Base-by-base conservation (phyloP, 2,797 vertebrate genomes). In the Helicolenus hilgendorfi region DNA sequence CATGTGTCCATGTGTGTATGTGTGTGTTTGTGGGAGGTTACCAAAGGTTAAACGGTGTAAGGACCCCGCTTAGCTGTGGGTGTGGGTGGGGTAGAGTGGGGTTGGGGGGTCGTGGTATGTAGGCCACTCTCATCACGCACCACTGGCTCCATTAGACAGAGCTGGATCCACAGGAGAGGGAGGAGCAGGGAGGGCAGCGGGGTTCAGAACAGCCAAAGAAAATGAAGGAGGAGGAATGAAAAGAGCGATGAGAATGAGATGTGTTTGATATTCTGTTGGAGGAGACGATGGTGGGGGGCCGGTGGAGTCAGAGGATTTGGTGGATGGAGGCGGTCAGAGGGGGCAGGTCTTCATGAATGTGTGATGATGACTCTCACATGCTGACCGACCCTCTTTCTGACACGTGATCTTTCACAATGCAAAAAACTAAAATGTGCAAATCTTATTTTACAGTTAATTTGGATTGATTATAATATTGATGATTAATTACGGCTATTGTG, bases 41-140 rank as follows among this genome's bases (percentile, higher is more conserved):
- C 26, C 65, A 91, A 85, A 93, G 91, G 94, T 95, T 94, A 95
- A 96, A 87, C 1, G 36, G 64, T 85, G 80, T 41, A 64, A 83
- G 31, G 83, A 88, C 81, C 77, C 70, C 15, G 20, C 20, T 65
- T 80, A 68, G 4, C 1, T 80, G 60, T 49, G 59, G 74, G 49
- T 81, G 86, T 60, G 84, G 55, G 33, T 11, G 49, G 27, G 60
- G 7, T 71, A 65, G 62, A 60, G 29, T 38, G 77, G 59, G 53
- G 72, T 71, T n/a, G 72, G 71, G 79, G 82, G 75, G 67, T n/a
- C 26, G 72, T 22, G 53, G 89, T 94, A 96, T 96, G 91, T 96
- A 96, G 96, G 96, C 89, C 94, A 88, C 77, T 94, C 83, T 80
- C 93, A 92, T 94, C 92, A 95, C 26, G 91, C 94, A 60, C 81